Evolutionary conservation across 2,113 vertebrate genomes (phyloP).

Genomic region (Pteronura brasiliensis): DNA sequence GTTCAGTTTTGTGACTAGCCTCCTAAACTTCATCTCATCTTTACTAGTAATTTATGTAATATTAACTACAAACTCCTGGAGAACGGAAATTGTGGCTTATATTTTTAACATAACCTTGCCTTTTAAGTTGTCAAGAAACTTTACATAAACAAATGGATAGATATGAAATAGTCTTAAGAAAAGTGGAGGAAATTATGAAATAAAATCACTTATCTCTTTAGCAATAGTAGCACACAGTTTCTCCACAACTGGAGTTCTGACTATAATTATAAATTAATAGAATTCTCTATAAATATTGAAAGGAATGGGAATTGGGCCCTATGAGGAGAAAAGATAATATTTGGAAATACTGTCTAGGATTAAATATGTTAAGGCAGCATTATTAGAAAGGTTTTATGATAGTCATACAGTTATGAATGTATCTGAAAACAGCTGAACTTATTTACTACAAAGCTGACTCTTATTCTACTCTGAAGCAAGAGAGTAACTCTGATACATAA

Average conservation of each 20-base stretch:
- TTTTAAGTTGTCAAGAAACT: constrained; percentile 31
- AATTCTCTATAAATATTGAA: neutral
- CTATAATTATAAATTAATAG: neutral
- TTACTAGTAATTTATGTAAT: neutral
- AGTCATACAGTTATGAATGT: neutral
- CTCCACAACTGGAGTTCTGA: neutral
- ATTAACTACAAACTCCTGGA: neutral
- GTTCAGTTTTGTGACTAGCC: neutral
- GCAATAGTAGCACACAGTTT: neutral
- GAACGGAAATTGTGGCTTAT: neutral
- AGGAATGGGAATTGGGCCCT: neutral
- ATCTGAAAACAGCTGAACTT: constrained; percentile 2
- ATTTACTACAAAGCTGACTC: constrained; percentile 26
- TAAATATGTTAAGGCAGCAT: neutral
- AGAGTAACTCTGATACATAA: constrained; percentile 23
- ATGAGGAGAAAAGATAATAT: neutral
- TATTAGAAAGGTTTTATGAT: neutral
- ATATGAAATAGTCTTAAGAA: neutral
- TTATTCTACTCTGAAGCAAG: neutral
- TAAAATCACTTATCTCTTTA: neutral
- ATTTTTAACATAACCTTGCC: constrained; percentile 12
- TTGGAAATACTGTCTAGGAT: constrained; percentile 17
- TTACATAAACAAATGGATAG: neutral
- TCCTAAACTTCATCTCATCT: neutral
- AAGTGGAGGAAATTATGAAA: neutral